Percentiles rank a stretch among this genome's conserved stretches.
Evolutionary conservation across 2,797 vertebrate species (phyloP).

Genomic region (Hemibagrus guttatus): DNA sequence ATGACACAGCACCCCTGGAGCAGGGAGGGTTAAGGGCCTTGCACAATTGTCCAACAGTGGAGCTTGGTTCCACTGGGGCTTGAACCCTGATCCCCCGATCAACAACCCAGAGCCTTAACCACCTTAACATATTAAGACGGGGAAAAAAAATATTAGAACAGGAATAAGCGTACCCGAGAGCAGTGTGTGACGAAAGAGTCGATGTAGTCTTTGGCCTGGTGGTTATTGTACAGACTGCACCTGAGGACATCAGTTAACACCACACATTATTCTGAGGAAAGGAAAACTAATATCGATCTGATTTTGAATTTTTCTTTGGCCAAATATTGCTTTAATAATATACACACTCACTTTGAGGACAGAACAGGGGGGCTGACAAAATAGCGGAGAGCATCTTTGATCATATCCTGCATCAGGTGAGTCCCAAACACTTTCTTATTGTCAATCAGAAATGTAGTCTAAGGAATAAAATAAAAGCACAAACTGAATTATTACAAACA

Average conservation of each 20-base stretch:
- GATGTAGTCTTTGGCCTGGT: conserved; percentile 98
- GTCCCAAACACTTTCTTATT: conserved; percentile 98
- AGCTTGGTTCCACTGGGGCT: no score
- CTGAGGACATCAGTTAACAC: conserved; percentile 64
- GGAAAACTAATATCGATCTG: background rate
- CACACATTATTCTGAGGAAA: background rate
- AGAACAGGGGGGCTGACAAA: conserved; percentile 98
- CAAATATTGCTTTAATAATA: background rate
- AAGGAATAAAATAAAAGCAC: conserved; percentile 43
- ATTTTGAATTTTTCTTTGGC: background rate
- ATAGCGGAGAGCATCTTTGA: conserved; percentile 94
- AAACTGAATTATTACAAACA: background rate
- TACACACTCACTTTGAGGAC: conserved; percentile 87
- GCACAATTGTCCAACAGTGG: no score
- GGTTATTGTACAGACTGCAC: conserved; percentile 97
- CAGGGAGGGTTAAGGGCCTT: no score
- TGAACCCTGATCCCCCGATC: no score
- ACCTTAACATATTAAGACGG: no score
- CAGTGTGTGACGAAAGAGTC: conserved; percentile 98
- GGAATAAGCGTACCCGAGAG: conserved; percentile 81
- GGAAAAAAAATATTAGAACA: background rate
- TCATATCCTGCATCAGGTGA: conserved; percentile 98
- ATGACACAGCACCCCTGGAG: no score
- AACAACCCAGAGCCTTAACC: no score
- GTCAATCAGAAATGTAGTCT: conserved; percentile 97